Conservation (phyloP, 2,797 vertebrate genomes). For the Galago senegalensis region DNA sequence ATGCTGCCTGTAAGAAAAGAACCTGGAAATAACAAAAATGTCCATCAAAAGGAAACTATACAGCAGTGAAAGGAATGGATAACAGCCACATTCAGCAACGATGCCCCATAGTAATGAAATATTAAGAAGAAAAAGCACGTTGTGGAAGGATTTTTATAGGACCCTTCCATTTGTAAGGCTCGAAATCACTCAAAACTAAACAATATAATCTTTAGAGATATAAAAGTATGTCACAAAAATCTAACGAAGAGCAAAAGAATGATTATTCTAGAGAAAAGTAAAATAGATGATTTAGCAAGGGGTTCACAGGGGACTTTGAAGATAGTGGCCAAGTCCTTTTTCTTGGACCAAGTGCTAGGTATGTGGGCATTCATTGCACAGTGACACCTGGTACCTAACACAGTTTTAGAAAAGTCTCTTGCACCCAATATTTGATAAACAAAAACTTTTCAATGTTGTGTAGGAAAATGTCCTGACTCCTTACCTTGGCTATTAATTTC, state of each 20-base stretch:
- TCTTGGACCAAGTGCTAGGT: not conserved
- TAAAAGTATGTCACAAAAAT: not conserved
- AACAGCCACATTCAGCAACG: not conserved
- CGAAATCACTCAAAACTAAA: constrained; percentile 32
- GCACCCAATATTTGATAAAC: not conserved
- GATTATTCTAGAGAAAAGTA: not conserved
- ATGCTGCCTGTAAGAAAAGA: not conserved
- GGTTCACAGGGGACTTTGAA: not conserved
- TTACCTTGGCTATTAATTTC: not conserved
- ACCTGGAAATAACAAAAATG: not conserved
- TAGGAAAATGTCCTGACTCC: not conserved
- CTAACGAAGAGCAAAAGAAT: not conserved
- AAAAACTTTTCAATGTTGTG: not conserved
- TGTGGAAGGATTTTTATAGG: not conserved
- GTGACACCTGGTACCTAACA: not conserved
- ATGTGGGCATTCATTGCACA: not conserved
- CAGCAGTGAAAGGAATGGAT: not conserved
- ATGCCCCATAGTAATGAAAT: not conserved
- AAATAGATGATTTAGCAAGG: not conserved
- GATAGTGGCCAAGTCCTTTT: too few relatives aligned
- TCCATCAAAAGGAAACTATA: not conserved
- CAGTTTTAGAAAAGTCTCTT: not conserved
- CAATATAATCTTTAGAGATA: not conserved
- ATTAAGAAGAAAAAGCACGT: not conserved
- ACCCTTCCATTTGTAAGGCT: not conserved